Evolutionary conservation across 2,888 invertebrate genomes (phyloP), one percentile per base, ranked within the genome.

Genomic region (Apodemia zela): DNA sequence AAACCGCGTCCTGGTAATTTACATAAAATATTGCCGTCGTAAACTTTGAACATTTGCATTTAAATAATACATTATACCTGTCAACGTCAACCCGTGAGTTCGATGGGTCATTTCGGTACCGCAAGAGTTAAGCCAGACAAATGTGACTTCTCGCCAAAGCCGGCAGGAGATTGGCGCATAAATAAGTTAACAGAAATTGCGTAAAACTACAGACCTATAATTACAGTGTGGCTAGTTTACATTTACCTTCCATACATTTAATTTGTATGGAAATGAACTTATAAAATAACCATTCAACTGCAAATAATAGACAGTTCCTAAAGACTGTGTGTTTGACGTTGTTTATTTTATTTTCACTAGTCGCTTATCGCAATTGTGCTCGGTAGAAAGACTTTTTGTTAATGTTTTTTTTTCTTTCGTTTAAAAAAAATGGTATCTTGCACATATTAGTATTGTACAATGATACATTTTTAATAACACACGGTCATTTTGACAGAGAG

Each of bases 91-190:
- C 17, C 49, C 29, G 47, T 45, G 33, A 77, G 80, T 80, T 78
- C 73, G 77, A 79, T 80, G 81, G 84, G 80, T 80, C 77, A 82
- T 79, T 81, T 81, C 77, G 76, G 75, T 76, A 75, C 76, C 77
- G 73, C 76, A 77, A 67, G 81, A 82, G 84, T 85, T 83, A 83
- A 81, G 80, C 80, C 77, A 82, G 87, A 89, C 82, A 80, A 82
- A 89, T 88, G 84, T 73, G 77, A 74, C 69, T 73, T 75, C 74
- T 69, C 73, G 80, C 82, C 81, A 75, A 68, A 75, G 78, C 72
- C 54, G 76, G 70, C 82, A 87, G 71, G 73, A 67, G 73, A 74
- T 77, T 82, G 82, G 84, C 81, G 75, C 76, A 78, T 78, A 75
- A 81, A 83, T 85, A 74, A 71, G 66, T 72, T 70, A 70, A 18